Evolutionary conservation across 2,113 vertebrate genomes (phyloP).

Genomic region (Odocoileus hemionus): DNA sequence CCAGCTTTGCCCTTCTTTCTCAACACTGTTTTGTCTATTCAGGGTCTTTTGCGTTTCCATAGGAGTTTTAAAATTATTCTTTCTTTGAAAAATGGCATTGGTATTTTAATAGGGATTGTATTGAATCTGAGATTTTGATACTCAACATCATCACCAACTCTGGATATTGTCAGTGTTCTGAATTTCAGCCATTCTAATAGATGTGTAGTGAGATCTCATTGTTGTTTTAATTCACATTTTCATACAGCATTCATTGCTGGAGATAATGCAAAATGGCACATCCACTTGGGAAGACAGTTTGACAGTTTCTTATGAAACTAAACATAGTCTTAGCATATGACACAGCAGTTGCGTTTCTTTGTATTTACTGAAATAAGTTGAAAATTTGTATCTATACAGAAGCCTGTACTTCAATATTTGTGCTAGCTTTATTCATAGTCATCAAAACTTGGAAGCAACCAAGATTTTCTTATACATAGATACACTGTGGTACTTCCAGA

Average conservation of each 20-base stretch:
- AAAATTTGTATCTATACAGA: neutral
- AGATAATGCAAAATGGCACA: neutral
- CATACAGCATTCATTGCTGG: neutral
- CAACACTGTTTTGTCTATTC: neutral
- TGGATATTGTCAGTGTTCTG: neutral
- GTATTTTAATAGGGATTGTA: neutral
- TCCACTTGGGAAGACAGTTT: neutral
- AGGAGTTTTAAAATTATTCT: neutral
- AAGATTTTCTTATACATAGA: neutral
- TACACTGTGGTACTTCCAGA: neutral
- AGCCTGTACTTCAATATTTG: neutral
- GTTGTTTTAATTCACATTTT: neutral
- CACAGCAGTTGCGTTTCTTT: neutral
- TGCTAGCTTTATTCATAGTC: neutral
- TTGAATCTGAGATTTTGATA: neutral
- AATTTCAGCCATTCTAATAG: neutral
- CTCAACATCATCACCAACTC: neutral
- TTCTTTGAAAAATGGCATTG: neutral
- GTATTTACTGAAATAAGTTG: neutral
- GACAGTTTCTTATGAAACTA: neutral
- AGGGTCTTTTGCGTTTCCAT: neutral
- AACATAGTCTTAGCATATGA: neutral
- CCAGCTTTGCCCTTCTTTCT: neutral
- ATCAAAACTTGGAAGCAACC: neutral
- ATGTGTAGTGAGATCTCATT: neutral